A percentile compares a stretch with the other conserved stretches of the same genome.
These are phyloP conservation scores for Drosophila pachea DNA, from an alignment of 1,140 invertebrate genomes.

Conservation along the genomic window DNA sequence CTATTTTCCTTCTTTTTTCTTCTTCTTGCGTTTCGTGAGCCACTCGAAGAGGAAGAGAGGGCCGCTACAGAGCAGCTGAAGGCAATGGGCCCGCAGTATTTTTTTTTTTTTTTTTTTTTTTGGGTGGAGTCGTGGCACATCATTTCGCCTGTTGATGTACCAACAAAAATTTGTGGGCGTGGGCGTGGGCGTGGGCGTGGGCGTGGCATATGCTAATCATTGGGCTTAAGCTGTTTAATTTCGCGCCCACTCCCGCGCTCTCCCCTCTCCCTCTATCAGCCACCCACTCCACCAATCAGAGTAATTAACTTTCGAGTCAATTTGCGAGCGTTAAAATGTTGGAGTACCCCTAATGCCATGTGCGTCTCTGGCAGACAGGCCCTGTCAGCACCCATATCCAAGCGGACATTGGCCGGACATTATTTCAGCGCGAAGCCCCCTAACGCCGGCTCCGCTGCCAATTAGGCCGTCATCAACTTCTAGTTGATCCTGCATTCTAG, in stretches of 20 bases:
- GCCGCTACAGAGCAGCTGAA: background rate
- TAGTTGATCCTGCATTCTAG: background rate
- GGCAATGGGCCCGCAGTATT: background rate
- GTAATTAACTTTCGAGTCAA: conserved; percentile 57
- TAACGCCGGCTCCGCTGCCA: conserved; percentile 5
- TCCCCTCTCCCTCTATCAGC: background rate
- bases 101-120: too few relatives aligned
- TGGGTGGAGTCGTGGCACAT: background rate
- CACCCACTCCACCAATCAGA: conserved; percentile 32
- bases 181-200: background rate
- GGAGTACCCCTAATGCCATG: background rate
- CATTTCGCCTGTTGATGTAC: conserved; percentile 35
- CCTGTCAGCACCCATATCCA: background rate
- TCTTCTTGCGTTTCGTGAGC: conserved; percentile 5
- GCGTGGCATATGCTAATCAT: conserved; percentile 26
- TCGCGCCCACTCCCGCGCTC: background rate
- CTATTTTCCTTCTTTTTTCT: background rate
- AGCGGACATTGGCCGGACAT: too few relatives aligned
- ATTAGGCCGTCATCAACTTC: conserved; percentile 4
- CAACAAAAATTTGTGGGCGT: background rate
- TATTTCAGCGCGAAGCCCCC: background rate
- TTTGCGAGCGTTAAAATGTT: conserved; percentile 25
- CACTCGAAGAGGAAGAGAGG: conserved; percentile 24
- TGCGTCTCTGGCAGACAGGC: conserved; percentile 8
- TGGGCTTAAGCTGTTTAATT: conserved; percentile 13